phyloP scores from a whole-genome alignment of 2,797 vertebrate species.

The Schizopygopsis pylzovi region DNA sequence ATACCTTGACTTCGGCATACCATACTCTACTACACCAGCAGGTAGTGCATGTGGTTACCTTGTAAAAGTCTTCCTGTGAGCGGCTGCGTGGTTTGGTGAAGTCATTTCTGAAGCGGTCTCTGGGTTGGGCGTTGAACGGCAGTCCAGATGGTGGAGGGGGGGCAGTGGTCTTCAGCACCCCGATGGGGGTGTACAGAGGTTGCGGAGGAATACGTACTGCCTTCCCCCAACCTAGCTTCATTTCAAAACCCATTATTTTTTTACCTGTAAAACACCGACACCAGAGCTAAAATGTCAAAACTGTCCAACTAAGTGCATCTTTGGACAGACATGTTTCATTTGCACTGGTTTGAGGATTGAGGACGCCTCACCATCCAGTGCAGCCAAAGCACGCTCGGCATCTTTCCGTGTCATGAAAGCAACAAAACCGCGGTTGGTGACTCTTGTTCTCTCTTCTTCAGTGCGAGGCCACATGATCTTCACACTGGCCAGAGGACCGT shows the following conservation, averaged over 20 bases:
- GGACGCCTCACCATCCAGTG: slow-evolving; percentile 77
- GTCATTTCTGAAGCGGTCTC: slow-evolving; percentile 83
- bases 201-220: slow-evolving; percentile 84
- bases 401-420: slow-evolving; percentile 86
- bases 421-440: slow-evolving; percentile 84
- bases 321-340: not conserved
- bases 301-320: not conserved
- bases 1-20: not conserved
- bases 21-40: slow-evolving; percentile 15
- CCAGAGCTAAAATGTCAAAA: too few species aligned
- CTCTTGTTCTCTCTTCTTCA: slow-evolving; percentile 80
- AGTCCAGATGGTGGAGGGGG: slow-evolving; percentile 83
- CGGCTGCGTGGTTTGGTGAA: slow-evolving; percentile 79
- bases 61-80: slow-evolving; percentile 79
- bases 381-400: slow-evolving; percentile 80
- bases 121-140: slow-evolving; percentile 84
- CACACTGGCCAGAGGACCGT: slow-evolving; percentile 84
- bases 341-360: not conserved
- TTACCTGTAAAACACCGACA: slow-evolving; percentile 72
- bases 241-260: slow-evolving; percentile 85
- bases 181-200: slow-evolving; percentile 82
- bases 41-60: slow-evolving; percentile 70
- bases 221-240: slow-evolving; percentile 87
- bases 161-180: slow-evolving; percentile 75
- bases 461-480: slow-evolving; percentile 89